A percentile compares a stretch with the other conserved stretches of the same genome.
Evolutionary conservation across 2,888 invertebrate genomes (phyloP).

Genomic region (Erynnis tages): DNA sequence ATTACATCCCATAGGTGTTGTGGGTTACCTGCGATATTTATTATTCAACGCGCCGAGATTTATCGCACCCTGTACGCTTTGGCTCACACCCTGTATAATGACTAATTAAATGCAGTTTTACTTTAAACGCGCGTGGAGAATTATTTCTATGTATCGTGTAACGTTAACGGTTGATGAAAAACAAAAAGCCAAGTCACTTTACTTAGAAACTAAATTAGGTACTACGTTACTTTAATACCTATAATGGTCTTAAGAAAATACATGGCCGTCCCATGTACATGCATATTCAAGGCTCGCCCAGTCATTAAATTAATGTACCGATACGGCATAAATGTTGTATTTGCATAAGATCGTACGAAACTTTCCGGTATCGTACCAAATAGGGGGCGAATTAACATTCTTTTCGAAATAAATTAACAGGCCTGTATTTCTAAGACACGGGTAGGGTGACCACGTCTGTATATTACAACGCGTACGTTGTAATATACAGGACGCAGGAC

Average conservation of each 20-base stretch:
- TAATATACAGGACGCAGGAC: no score
- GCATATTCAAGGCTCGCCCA: not conserved
- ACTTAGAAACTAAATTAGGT: no score
- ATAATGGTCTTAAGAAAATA: no score
- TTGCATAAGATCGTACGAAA: constrained; percentile 39
- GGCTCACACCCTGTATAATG: constrained; percentile 27
- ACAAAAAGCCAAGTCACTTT: no score
- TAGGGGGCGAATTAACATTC: constrained; percentile 52
- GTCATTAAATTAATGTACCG: constrained; percentile 28
- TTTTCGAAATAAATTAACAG: constrained; percentile 54
- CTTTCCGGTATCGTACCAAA: constrained; percentile 42
- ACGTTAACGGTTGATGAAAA: no score
- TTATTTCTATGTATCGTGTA: no score
- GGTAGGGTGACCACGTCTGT: constrained; percentile 38
- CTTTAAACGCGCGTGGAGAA: no score
- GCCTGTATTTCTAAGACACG: constrained; percentile 31
- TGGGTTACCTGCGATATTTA: constrained; percentile 29
- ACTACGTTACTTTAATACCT: no score
- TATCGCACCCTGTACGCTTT: constrained; percentile 29
- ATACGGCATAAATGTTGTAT: constrained; percentile 34
- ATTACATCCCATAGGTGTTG: constrained; percentile 25
- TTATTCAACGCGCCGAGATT: constrained; percentile 32
- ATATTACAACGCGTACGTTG: no score
- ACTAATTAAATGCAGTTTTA: constrained; percentile 30
- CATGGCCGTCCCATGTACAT: no score